Conservation (phyloP, 2,113 vertebrate species). For the Mirounga angustirostris region DNA sequence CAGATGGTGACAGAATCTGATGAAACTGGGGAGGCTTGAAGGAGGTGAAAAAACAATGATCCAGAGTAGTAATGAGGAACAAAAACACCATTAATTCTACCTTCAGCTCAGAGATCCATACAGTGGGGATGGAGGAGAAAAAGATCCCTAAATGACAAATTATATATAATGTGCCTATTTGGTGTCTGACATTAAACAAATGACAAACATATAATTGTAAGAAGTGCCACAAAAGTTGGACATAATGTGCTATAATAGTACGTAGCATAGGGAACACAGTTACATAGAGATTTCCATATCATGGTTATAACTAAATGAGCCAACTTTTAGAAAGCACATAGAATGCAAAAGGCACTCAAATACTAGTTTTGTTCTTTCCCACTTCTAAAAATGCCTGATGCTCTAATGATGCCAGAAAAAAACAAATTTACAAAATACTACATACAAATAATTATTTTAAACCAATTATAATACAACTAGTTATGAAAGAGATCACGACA, state of each 20-base stretch:
- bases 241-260: neutral
- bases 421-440: neutral
- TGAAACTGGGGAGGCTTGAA: neutral
- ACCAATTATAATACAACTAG: neutral
- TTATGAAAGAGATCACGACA: constrained; percentile 23
- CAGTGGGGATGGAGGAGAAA: neutral
- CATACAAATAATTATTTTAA: constrained; percentile 39
- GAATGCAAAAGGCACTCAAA: neutral
- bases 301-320: neutral
- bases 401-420: constrained; percentile 5
- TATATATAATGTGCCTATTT: neutral
- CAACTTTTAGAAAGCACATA: neutral
- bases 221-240: constrained; percentile 25
- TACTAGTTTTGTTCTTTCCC: neutral
- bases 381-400: neutral
- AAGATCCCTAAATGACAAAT: neutral
- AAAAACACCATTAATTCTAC: neutral
- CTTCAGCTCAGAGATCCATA: neutral
- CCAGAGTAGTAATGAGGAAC: neutral
- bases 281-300: neutral
- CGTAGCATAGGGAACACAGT: neutral
- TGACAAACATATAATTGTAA: constrained; percentile 6
- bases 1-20: neutral
- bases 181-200: constrained; percentile 36
- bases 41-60: neutral